Conservation (phyloP, 2,797 vertebrate genomes). For the Hydrolagus colliei region DNA sequence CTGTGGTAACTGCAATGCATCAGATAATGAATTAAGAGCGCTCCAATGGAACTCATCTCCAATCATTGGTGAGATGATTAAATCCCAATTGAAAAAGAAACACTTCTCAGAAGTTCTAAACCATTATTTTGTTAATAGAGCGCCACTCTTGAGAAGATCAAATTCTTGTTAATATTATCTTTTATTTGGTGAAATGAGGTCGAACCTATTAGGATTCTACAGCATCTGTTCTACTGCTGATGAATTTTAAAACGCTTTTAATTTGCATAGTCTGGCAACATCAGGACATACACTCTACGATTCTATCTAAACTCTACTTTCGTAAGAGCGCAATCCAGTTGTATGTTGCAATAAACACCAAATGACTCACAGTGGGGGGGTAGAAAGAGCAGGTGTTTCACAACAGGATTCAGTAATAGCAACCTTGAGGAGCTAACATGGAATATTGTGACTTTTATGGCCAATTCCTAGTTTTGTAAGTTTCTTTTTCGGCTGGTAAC, state of each 20-base stretch:
- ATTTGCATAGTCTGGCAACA: background rate
- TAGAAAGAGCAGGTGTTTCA: too few species aligned
- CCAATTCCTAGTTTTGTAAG: background rate
- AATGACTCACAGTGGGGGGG: background rate
- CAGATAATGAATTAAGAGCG: conserved; percentile 16
- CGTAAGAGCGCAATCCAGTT: background rate
- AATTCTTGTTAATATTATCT: conserved; percentile 18
- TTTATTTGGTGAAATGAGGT: conserved; percentile 29
- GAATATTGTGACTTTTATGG: background rate
- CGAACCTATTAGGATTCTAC: conserved; percentile 22
- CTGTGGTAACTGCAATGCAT: conserved; percentile 7
- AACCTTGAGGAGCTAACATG: too few species aligned
- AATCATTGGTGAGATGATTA: conserved; percentile 29
- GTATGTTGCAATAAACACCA: background rate
- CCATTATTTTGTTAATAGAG: conserved; percentile 26
- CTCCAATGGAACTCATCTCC: conserved; percentile 8
- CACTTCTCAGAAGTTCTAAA: conserved; percentile 24
- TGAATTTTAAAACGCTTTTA: conserved; percentile 19
- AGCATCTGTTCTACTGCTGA: conserved; percentile 1
- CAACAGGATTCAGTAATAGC: too few species aligned
- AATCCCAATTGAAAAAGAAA: conserved; percentile 25
- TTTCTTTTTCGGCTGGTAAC: background rate
- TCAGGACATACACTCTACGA: background rate
- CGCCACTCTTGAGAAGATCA: conserved; percentile 14
- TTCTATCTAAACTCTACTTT: background rate